A percentile compares a stretch with the other conserved stretches of the same genome.
phyloP scores from a whole-genome alignment of 2,113 vertebrate species.

The Tetrax tetrax region DNA sequence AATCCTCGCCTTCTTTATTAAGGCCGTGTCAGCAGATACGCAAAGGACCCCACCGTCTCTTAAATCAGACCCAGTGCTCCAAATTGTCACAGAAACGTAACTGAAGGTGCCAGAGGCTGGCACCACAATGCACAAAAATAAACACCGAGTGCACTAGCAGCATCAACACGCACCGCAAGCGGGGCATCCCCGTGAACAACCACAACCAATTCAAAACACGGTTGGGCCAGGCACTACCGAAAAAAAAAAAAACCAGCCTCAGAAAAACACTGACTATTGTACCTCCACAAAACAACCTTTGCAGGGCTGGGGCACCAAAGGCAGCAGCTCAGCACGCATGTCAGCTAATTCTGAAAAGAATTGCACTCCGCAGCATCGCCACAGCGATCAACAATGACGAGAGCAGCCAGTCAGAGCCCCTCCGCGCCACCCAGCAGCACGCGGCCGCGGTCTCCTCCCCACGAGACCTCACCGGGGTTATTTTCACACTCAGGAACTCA shows the following conservation, averaged over 20 bases:
- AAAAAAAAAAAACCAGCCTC: too few species aligned
- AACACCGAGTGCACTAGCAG: background rate
- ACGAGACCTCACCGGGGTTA: background rate
- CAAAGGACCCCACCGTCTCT: background rate
- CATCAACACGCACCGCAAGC: background rate
- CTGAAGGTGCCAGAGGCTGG: background rate
- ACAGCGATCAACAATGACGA: accelerated
- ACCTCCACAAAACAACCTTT: background rate
- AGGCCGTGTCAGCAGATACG: background rate
- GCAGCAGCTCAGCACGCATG: accelerated
- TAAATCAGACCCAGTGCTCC: background rate
- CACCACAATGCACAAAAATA: background rate
- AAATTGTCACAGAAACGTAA: background rate
- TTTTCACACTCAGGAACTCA: background rate
- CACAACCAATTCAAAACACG: background rate
- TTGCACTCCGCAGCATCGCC: background rate
- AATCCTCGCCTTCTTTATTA: background rate
- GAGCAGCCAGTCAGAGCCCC: background rate
- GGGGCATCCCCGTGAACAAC: background rate
- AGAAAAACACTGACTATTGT: background rate
- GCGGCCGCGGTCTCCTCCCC: accelerated
- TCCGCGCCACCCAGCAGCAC: accelerated
- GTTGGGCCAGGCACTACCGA: background rate
- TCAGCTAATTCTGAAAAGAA: background rate
- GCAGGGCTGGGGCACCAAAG: background rate